Conservation (phyloP, 2,113 vertebrate species). For the Vulpes ferrilata region DNA sequence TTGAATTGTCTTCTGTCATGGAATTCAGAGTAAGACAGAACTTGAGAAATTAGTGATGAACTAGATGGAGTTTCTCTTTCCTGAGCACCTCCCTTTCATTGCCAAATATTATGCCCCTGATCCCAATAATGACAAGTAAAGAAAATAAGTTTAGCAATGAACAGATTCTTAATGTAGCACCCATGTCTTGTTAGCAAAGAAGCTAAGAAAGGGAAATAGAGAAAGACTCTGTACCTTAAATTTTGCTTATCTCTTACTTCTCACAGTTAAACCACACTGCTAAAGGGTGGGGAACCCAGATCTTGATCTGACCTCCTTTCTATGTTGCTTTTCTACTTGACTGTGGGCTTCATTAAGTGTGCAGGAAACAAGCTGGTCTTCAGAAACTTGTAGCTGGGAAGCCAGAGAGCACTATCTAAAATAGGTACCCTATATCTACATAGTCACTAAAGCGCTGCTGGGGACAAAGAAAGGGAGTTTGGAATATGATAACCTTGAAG, state of each 20-base stretch:
- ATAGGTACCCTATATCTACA: not conserved
- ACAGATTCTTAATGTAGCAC: not conserved
- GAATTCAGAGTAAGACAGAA: not conserved
- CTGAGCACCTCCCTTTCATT: too few species aligned
- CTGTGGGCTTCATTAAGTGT: conserved; percentile 82
- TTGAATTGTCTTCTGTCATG: not conserved
- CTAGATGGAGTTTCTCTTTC: not conserved
- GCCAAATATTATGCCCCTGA: not conserved
- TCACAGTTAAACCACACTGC: conserved; percentile 40
- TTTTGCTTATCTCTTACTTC: not conserved
- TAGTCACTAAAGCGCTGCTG: not conserved
- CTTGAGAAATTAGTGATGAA: not conserved
- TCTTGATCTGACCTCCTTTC: conserved; percentile 72
- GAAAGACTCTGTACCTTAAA: not conserved
- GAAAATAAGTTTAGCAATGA: not conserved
- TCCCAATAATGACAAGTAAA: not conserved
- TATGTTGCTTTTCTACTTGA: conserved; percentile 73
- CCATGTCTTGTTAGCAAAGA: not conserved
- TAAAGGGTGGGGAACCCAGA: not conserved
- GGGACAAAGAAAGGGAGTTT: not conserved
- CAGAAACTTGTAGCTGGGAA: conserved; percentile 18
- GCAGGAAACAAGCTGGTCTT: conserved; percentile 55
- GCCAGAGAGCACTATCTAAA: conserved; percentile 47
- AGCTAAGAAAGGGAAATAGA: not conserved
- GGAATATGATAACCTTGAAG: not conserved